Evolutionary conservation across 2,888 invertebrate species (phyloP).

Genomic region (Chaitophorus viminalis): DNA sequence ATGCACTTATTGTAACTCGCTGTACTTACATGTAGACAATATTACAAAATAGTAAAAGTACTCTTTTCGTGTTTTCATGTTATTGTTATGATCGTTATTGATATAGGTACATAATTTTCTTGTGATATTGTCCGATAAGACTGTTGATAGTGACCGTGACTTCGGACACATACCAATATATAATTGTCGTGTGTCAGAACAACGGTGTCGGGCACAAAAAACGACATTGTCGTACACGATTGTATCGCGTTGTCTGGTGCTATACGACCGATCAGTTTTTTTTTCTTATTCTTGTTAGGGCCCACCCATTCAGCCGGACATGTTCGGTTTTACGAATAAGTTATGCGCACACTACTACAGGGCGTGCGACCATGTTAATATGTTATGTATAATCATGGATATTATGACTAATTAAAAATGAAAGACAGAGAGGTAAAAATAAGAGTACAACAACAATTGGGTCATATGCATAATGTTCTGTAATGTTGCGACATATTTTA

Average conservation of each 20-base stretch:
- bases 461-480: conserved; percentile 32
- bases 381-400: conserved; percentile 27
- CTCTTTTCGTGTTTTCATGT: background rate
- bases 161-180: conserved; percentile 46
- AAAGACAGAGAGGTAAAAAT: background rate
- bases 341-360: conserved; percentile 24
- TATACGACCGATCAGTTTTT: conserved; percentile 39
- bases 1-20: too few species aligned
- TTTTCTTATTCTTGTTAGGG: conserved; percentile 39
- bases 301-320: conserved; percentile 55
- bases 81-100: conserved; percentile 10
- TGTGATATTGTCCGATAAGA: conserved; percentile 30
- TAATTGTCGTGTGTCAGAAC: conserved; percentile 48
- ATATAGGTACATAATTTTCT: background rate
- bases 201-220: conserved; percentile 45
- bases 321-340: conserved; percentile 39
- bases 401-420: conserved; percentile 41
- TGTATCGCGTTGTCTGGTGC: conserved; percentile 30
- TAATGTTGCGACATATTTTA: conserved; percentile 27
- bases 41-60: conserved; percentile 23
- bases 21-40: background rate
- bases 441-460: conserved; percentile 1
- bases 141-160: conserved; percentile 49
- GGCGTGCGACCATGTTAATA: conserved; percentile 10
- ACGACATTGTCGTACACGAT: conserved; percentile 59